phyloP scores from a whole-genome alignment of 1,140 invertebrate genomes.

The Anoplophora glabripennis region DNA sequence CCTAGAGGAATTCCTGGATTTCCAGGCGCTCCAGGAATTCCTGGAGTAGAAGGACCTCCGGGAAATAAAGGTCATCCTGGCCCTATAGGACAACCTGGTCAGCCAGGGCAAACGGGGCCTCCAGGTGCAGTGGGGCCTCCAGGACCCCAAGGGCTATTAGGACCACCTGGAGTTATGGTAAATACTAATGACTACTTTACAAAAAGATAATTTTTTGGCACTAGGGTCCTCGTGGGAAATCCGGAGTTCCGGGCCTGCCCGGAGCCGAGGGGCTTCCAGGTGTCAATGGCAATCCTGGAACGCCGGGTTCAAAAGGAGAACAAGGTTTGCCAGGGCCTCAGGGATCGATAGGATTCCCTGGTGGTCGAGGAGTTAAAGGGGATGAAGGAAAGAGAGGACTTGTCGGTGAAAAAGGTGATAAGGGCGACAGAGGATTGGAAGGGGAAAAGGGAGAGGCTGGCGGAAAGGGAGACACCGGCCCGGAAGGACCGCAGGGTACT shows the following conservation, averaged over 20 bases:
- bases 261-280: conserved; percentile 74
- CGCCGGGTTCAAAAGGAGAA: conserved; percentile 65
- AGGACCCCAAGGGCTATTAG: conserved; percentile 65
- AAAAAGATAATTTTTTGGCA: neutral
- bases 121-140: conserved; percentile 63
- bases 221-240: conserved; percentile 69
- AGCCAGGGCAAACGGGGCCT: conserved; percentile 65
- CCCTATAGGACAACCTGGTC: conserved; percentile 64
- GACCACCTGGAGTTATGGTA: conserved; percentile 68
- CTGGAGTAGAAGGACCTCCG: conserved; percentile 68
- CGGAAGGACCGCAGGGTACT: conserved; percentile 62
- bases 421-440: conserved; percentile 66
- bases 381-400: conserved; percentile 71
- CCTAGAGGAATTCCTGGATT: conserved; percentile 75
- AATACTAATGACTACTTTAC: conserved; percentile 17
- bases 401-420: conserved; percentile 65
- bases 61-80: conserved; percentile 72
- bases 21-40: conserved; percentile 71
- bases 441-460: conserved; percentile 78
- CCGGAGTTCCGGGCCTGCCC: conserved; percentile 67
- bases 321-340: conserved; percentile 63
- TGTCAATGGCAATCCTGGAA: conserved; percentile 66
- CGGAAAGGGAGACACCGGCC: conserved; percentile 70
- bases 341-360: conserved; percentile 74
- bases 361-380: conserved; percentile 69